Evolutionary conservation across 2,113 vertebrate genomes (phyloP), one percentile per base, ranked within the genome.

Genomic region (Ophiodon elongatus): DNA sequence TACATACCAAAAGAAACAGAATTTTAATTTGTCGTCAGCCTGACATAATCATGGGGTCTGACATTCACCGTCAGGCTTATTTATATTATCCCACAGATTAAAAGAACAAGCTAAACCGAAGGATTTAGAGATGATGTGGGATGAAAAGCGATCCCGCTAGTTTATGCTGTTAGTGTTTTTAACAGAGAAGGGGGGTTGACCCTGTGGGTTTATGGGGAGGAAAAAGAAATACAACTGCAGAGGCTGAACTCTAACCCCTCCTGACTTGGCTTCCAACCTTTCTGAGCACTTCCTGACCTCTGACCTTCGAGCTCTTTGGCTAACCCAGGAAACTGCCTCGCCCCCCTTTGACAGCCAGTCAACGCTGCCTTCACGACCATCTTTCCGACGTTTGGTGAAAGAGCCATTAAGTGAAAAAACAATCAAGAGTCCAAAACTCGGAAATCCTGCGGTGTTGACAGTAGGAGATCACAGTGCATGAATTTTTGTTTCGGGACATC

Each of bases 321-420:
- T 82, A 79, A 91, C 91, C 80, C 88, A 91, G 93, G 91, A 93
- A 94, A 90, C 90, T 52, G 37, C 31, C 11, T 11, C 50, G 5
- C 43, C 74, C 88, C 81, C 21, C 9, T 33, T 41, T 88, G 82
- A 87, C 91, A 85, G 39, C 47, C 6, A 76, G 43, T 84, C 80
- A 17, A 1, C 1, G 19, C 63, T 4, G 50, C 59, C 70, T 41
- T 77, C 2, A 6, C 43, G 29, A n/a, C 68, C 77, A 4, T 86
- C 72, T 57, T 73, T 72, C n/a, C 27, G 39, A 73, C 45, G 9
- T 87, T 83, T 75, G 35, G 54, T 45, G 64, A 84, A 87, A 39
- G 47, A 68, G 65, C 66, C 25, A 13, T 80, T 87, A 87, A 62
- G 65, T 65, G 65, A 84, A 64, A 11, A 56, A 75, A 84, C 76